These are phyloP conservation scores for Lepas anatifera DNA, from an alignment of 2,888 invertebrate species.

Conservation along the genomic window DNA sequence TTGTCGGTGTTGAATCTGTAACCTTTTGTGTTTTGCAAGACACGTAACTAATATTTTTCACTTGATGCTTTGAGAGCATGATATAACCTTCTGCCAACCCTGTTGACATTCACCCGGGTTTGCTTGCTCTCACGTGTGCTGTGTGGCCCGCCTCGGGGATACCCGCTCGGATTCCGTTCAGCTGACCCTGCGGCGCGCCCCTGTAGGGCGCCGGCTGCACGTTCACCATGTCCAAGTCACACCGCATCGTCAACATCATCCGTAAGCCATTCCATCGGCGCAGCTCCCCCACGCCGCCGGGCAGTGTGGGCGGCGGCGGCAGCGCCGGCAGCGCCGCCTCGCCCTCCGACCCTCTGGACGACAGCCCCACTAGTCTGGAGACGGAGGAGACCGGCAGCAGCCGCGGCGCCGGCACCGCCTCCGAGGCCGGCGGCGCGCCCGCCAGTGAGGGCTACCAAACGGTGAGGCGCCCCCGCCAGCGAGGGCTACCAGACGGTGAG, in stretches of 20 bases:
- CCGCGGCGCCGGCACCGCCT: background rate
- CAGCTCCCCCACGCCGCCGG: background rate
- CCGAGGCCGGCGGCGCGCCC: background rate
- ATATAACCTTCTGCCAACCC: too few relatives aligned
- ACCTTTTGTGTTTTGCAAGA: too few relatives aligned
- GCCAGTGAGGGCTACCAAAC: constrained; percentile 8
- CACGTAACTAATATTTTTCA: too few relatives aligned
- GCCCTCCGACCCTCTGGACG: constrained; percentile 5
- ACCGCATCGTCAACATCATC: constrained; percentile 50
- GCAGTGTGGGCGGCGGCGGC: constrained; percentile 6
- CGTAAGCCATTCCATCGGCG: constrained; percentile 50
- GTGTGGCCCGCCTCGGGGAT: too few relatives aligned
- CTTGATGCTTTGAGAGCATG: too few relatives aligned
- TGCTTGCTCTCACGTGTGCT: too few relatives aligned
- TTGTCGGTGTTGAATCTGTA: background rate
- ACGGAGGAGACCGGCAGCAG: constrained; percentile 13
- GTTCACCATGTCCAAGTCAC: constrained; percentile 28
- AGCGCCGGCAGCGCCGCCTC: background rate
- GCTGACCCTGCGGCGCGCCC: background rate
- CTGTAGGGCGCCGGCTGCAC: background rate
- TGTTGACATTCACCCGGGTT: too few relatives aligned
- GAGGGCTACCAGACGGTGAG: too few relatives aligned
- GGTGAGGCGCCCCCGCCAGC: constrained; percentile 6
- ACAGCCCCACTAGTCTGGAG: constrained; percentile 15
- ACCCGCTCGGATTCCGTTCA: background rate